phyloP scores from a whole-genome alignment of 2,113 vertebrate species.

The Thymallus thymallus region DNA sequence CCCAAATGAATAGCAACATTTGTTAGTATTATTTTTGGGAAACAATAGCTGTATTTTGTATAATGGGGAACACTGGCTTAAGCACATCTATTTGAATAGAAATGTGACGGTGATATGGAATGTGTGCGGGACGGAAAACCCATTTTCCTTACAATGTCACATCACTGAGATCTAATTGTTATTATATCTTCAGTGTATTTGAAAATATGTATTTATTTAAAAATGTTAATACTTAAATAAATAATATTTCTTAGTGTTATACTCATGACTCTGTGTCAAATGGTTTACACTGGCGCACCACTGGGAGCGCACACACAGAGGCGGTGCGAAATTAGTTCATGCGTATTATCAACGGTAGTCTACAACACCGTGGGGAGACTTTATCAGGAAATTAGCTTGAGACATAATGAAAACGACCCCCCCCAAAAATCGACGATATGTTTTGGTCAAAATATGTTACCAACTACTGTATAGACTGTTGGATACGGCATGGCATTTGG shows the following conservation, averaged over 20 bases:
- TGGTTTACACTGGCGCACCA: constrained; percentile 39
- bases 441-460: no score
- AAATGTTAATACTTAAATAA: constrained; percentile 78
- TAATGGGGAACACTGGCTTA: constrained; percentile 57
- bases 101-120: constrained; percentile 37
- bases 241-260: constrained; percentile 72
- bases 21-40: constrained; percentile 57
- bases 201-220: constrained; percentile 99
- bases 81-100: constrained; percentile 55
- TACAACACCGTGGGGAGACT: not conserved
- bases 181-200: constrained; percentile 78
- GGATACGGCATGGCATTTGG: not conserved
- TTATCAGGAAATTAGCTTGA: not conserved
- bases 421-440: not conserved
- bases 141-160: constrained; percentile 38
- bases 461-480: no score
- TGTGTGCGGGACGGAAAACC: constrained; percentile 32
- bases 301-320: constrained; percentile 28
- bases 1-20: constrained; percentile 47
- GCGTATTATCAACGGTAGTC: not conserved
- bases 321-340: not conserved
- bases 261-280: constrained; percentile 31
- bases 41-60: constrained; percentile 59
- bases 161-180: constrained; percentile 58
- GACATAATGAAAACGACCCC: not conserved